Evolutionary conservation across 2,797 vertebrate genomes (phyloP).

Genomic region (Paratrypauchen microcephalus): DNA sequence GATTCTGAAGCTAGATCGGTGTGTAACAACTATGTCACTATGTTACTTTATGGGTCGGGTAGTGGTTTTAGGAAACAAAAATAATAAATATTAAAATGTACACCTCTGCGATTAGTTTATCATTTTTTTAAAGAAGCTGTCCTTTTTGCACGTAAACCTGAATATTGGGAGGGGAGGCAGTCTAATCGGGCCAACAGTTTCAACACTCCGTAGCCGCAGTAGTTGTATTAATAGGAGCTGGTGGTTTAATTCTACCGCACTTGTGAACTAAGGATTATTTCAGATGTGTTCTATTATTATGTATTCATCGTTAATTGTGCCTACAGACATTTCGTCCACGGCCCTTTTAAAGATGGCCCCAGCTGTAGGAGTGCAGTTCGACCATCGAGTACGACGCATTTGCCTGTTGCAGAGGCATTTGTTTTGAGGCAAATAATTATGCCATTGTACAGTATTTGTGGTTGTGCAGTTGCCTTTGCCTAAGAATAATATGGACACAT

Average conservation of each 20-base stretch:
- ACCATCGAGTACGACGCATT: not conserved
- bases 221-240: not conserved
- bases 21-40: not conserved
- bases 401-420: not conserved
- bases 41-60: no score
- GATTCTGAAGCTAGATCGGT: not conserved
- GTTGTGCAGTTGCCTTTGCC: not conserved
- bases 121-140: not conserved
- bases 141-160: not conserved
- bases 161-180: not conserved
- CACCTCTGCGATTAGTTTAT: not conserved
- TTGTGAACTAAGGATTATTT: no score
- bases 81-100: not conserved
- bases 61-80: not conserved
- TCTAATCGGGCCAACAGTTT: not conserved
- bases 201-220: not conserved
- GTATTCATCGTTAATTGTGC: not conserved
- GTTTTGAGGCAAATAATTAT: not conserved
- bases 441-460: not conserved
- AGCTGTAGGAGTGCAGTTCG: not conserved
- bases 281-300: not conserved
- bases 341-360: not conserved
- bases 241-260: not conserved
- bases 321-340: not conserved
- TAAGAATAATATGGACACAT: conserved; percentile 10